phyloP scores from a whole-genome alignment of 2,113 vertebrate species.

The Menidia beryllina region DNA sequence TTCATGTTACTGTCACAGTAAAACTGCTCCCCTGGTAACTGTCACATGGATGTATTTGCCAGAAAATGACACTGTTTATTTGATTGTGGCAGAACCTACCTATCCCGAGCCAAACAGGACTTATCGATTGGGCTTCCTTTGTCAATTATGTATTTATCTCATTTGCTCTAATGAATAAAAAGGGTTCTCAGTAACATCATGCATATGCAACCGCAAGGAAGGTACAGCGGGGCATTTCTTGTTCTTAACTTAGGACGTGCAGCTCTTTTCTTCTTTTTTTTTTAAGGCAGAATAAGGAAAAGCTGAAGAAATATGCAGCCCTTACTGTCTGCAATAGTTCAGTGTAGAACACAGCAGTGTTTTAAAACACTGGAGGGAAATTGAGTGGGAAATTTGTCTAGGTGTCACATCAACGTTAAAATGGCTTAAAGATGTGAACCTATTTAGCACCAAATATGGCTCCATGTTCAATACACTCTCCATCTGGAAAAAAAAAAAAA shows the following conservation, averaged over 20 bases:
- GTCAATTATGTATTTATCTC: slow-evolving; percentile 30
- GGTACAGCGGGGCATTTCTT: background rate
- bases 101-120: slow-evolving; percentile 8
- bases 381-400: too few relatives aligned
- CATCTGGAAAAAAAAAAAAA: background rate
- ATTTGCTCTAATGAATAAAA: background rate
- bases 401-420: too few relatives aligned
- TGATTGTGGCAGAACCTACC: slow-evolving; percentile 13
- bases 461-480: too few relatives aligned
- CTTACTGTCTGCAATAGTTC: background rate
- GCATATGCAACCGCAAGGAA: background rate
- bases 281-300: background rate
- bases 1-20: slow-evolving; percentile 10
- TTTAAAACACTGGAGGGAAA: too few relatives aligned
- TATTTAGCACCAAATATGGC: background rate
- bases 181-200: background rate
- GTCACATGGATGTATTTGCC: slow-evolving; percentile 27
- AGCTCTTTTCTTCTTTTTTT: background rate
- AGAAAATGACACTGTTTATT: slow-evolving; percentile 27
- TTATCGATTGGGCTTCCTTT: slow-evolving; percentile 42
- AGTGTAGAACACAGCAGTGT: background rate
- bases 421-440: too few relatives aligned
- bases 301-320: background rate
- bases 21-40: slow-evolving; percentile 4
- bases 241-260: background rate